Conservation (phyloP, 2,888 invertebrate species). For the Mimumesa dahlbomi region DNA sequence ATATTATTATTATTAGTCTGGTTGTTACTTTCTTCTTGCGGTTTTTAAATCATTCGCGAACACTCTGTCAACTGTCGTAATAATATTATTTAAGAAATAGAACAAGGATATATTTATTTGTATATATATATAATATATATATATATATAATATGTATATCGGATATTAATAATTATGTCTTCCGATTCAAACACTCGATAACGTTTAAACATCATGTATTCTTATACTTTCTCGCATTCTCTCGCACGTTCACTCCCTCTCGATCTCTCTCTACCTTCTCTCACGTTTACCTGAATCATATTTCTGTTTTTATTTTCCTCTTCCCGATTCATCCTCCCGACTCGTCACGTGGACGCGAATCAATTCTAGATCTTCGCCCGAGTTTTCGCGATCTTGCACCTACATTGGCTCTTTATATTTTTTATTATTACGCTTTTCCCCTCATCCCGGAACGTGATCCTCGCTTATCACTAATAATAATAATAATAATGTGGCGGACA, state of each 20-base stretch:
- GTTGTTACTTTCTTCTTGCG: slow-evolving; percentile 48
- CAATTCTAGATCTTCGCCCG: too few relatives aligned
- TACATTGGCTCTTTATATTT: too few relatives aligned
- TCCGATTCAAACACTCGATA: slow-evolving; percentile 64
- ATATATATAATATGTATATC: slow-evolving; percentile 62
- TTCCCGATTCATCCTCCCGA: too few relatives aligned
- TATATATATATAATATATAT: slow-evolving; percentile 64
- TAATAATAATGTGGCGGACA: neutral
- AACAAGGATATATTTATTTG: slow-evolving; percentile 69
- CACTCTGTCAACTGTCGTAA: slow-evolving; percentile 67
- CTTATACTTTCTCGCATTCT: slow-evolving; percentile 19
- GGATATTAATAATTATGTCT: slow-evolving; percentile 59
- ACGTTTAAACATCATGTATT: slow-evolving; percentile 68
- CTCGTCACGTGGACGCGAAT: too few relatives aligned
- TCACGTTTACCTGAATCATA: too few relatives aligned
- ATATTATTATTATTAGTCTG: too few relatives aligned
- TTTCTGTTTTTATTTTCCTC: too few relatives aligned
- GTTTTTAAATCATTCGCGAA: slow-evolving; percentile 39
- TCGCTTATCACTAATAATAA: neutral
- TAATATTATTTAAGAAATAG: slow-evolving; percentile 70
- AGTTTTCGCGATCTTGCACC: too few relatives aligned
- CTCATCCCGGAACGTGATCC: slow-evolving; percentile 2
- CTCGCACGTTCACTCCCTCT: neutral
- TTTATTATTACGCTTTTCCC: too few relatives aligned
- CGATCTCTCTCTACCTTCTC: slow-evolving; percentile 4